Conservation (phyloP, 1,140 invertebrate species). For the Calosoma granatense region DNA sequence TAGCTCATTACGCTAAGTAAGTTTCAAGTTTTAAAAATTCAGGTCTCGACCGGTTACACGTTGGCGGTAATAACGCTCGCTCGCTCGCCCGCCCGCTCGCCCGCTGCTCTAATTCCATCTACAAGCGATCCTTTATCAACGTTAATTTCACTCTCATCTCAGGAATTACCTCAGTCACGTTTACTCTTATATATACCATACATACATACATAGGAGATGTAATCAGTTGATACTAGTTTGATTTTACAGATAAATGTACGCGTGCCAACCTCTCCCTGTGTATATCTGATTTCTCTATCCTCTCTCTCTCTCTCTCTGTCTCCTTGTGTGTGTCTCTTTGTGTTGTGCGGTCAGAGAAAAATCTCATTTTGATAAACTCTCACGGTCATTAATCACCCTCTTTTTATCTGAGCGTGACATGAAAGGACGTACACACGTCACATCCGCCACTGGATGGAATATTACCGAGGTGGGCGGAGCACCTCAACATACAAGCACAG, state of each 20-base stretch:
- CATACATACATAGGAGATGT: too few species aligned
- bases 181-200: too few species aligned
- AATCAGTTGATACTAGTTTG: neutral
- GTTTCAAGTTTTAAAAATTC: slow-evolving; percentile 8
- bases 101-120: slow-evolving; percentile 4
- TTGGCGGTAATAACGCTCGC: neutral
- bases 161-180: neutral
- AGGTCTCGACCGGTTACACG: slow-evolving; percentile 1
- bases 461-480: slow-evolving; percentile 18
- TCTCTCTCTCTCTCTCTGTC: too few species aligned
- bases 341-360: slow-evolving; percentile 24
- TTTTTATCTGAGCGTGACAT: slow-evolving; percentile 27
- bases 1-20: slow-evolving; percentile 6
- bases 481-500: too few species aligned
- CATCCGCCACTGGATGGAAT: slow-evolving; percentile 15
- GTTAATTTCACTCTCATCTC: slow-evolving; percentile 3
- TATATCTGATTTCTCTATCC: too few species aligned
- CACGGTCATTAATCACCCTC: slow-evolving; percentile 26
- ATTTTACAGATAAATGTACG: too few species aligned
- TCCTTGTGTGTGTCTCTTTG: too few species aligned
- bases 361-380: slow-evolving; percentile 29
- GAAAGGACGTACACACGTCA: slow-evolving; percentile 26
- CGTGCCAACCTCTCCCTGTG: too few species aligned
- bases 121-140: slow-evolving; percentile 1
- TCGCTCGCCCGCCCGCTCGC: neutral